Base-by-base conservation (phyloP, 2,797 vertebrate species). In the Aulostomus chinensis region DNA sequence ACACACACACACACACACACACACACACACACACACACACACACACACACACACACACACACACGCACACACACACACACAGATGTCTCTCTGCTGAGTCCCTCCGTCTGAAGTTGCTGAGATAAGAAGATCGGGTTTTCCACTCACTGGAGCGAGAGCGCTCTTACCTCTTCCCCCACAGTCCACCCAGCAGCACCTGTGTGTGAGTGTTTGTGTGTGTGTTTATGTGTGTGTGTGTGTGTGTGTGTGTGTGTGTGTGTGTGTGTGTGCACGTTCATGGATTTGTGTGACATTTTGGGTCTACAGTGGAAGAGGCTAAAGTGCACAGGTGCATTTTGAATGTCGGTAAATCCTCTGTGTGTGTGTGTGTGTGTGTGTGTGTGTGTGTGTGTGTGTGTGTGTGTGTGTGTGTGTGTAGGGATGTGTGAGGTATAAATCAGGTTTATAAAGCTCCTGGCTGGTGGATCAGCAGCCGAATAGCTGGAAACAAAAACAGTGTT, bases 81-180 rank as follows among this genome's bases (percentile, higher is more conserved):
- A 73, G 39, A 88, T 53, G 75, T 90, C 83, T 82, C 78, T 85
- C 79, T 47, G 57, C 76, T 68, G 77, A 51, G 61, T 53, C 75
- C 65, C 64, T 85, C 83, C 81, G 78, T 86, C 83, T 78, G 76
- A 88, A 90, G 85, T 81, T 90, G 91, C 89, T 89, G 84, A 93
- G 88, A 83, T 91, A 90, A 89, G 86, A 92, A 91, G 84, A 88
- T 91, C 77, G 81, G 66, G 86, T 92, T 93, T 91, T 91, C 91
- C 87, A 90, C 87, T 86, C 87, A 77, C 64, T 58, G 80, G 79
- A 92, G 89, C 89, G 79, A 80, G 76, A 81, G 66, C 61, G 60
- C 63, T 86, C 85, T 84, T 72, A 74, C 83, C 81, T 88, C 84
- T 73, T 83, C 85, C 87, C 45, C 81, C 73, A 73, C 49, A 62